These are phyloP conservation scores for Plodia interpunctella DNA, from an alignment of 1,140 invertebrate genomes.

Conservation along the genomic window DNA sequence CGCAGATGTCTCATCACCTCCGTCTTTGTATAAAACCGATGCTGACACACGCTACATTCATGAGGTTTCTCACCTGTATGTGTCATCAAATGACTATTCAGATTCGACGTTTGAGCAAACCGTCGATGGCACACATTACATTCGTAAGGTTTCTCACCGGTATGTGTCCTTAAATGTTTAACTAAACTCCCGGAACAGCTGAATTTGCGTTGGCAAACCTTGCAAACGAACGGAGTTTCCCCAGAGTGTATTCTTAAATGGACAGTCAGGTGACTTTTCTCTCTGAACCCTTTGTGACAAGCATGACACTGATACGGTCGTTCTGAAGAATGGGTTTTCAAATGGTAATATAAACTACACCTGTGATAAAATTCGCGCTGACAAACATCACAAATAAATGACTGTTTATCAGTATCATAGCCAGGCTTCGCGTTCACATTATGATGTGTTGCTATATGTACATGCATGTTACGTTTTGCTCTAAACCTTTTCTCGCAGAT, in stretches of 20 bases:
- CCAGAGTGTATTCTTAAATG: conserved; percentile 6
- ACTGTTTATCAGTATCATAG: background rate
- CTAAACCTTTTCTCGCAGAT: background rate
- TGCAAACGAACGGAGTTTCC: conserved; percentile 79
- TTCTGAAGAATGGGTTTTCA: background rate
- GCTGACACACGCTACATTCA: conserved; percentile 1
- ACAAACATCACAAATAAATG: conserved; percentile 5
- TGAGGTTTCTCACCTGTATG: conserved; percentile 3
- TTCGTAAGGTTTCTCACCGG: conserved; percentile 19
- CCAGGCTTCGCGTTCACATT: too few relatives aligned
- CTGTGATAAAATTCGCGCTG: background rate
- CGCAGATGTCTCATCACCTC: background rate
- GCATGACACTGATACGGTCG: conserved; percentile 35
- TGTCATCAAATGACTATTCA: background rate
- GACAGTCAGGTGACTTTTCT: background rate
- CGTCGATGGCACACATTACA: background rate
- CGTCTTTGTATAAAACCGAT: background rate
- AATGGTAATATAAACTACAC: background rate
- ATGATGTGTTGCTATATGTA: background rate
- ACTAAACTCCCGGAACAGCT: conserved; percentile 62
- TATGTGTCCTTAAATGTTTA: conserved; percentile 36
- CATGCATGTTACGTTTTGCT: background rate
- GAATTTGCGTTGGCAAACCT: conserved; percentile 70
- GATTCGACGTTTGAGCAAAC: background rate
- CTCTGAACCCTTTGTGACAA: background rate